phyloP scores from a whole-genome alignment of 2,113 vertebrate genomes.

The Trogon surrucura region DNA sequence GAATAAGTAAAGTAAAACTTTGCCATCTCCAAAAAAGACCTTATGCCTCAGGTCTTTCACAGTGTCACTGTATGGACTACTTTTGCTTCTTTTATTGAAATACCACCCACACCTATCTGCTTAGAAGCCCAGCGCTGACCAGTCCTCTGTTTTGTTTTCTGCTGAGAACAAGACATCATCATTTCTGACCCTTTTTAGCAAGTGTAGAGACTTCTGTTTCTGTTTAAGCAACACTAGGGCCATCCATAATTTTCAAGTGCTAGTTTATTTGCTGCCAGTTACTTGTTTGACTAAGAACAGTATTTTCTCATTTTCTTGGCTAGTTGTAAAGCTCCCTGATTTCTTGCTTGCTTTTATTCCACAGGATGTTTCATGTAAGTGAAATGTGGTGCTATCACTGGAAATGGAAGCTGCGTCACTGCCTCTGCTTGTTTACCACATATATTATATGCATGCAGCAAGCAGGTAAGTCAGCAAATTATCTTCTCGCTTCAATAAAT shows the following conservation, averaged over 20 bases:
- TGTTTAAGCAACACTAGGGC: not conserved
- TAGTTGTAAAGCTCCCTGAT: not conserved
- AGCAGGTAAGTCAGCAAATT: conserved; percentile 77
- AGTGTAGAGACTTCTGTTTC: not conserved
- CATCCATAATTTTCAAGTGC: not conserved
- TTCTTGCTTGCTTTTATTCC: not conserved
- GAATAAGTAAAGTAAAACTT: not conserved
- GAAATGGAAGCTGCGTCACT: conserved; percentile 82
- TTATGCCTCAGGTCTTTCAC: not conserved
- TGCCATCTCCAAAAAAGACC: accelerated
- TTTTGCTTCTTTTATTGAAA: not conserved
- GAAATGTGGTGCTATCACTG: conserved; percentile 77
- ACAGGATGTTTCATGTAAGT: conserved; percentile 81
- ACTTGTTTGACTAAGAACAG: not conserved
- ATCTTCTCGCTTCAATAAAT: not conserved
- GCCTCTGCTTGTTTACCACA: conserved; percentile 71
- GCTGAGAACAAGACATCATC: not conserved
- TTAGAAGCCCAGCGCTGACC: not conserved
- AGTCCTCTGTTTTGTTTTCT: not conserved
- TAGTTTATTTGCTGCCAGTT: not conserved
- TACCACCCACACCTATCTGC: not conserved
- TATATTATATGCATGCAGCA: conserved; percentile 66
- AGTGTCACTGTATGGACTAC: not conserved
- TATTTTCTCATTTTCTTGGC: not conserved
- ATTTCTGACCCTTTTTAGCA: not conserved